Evolutionary conservation across 2,888 invertebrate genomes (phyloP).

Genomic region (Pterostichus niger): DNA sequence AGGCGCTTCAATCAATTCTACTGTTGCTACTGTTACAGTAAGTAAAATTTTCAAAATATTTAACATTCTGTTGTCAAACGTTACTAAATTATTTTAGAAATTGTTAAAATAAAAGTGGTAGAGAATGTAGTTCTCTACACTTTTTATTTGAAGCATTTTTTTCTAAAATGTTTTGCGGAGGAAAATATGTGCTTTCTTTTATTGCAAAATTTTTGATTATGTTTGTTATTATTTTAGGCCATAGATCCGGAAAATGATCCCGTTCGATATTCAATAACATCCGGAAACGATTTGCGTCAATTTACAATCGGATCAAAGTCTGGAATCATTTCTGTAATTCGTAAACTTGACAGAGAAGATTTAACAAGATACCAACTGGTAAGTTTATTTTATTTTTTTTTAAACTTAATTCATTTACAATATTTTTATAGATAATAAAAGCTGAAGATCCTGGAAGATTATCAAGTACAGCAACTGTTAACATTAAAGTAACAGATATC

Average conservation of each 20-base stretch:
- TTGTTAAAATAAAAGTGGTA: too few species aligned
- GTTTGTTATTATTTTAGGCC: slow-evolving; percentile 80
- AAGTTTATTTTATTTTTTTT: slow-evolving; percentile 68
- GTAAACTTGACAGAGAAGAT: slow-evolving; percentile 92
- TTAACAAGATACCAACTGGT: slow-evolving; percentile 93
- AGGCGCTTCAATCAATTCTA: slow-evolving; percentile 92
- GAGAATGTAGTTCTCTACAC: too few species aligned
- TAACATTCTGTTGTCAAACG: too few species aligned
- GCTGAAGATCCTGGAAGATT: slow-evolving; percentile 93
- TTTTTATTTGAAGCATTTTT: too few species aligned
- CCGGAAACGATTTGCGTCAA: slow-evolving; percentile 93
- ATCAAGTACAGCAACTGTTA: slow-evolving; percentile 90
- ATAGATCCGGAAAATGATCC: slow-evolving; percentile 93
- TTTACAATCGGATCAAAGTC: slow-evolving; percentile 91
- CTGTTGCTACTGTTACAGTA: slow-evolving; percentile 88
- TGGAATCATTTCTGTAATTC: slow-evolving; percentile 93
- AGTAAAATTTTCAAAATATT: slow-evolving; percentile 73
- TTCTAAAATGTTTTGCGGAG: too few species aligned
- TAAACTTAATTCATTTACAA: not conserved
- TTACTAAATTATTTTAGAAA: too few species aligned
- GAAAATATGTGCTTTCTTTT: too few species aligned
- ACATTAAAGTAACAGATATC: slow-evolving; percentile 93
- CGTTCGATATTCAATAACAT: slow-evolving; percentile 91
- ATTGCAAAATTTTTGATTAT: not conserved
- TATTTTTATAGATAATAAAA: slow-evolving; percentile 83